A percentile compares a stretch with the other conserved stretches of the same genome.
phyloP scores from a whole-genome alignment of 2,888 invertebrate species.

The Pseudeuparius sepicola region DNA sequence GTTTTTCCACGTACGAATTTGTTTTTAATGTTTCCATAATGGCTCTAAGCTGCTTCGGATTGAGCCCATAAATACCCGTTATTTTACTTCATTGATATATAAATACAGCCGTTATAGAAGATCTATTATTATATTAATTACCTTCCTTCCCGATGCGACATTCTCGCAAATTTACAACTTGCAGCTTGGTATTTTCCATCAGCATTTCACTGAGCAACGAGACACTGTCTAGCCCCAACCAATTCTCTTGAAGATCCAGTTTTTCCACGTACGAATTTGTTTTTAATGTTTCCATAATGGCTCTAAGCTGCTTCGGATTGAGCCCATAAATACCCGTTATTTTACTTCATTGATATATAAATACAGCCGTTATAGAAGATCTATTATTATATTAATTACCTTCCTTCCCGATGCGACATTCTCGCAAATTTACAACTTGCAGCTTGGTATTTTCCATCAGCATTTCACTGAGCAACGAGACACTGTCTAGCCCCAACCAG shows the following conservation, averaged over 20 bases:
- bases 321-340: too few species aligned
- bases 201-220: conserved; percentile 36
- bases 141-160: conserved; percentile 39
- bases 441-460: conserved; percentile 35
- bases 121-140: too few species aligned
- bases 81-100: too few species aligned
- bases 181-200: conserved; percentile 33
- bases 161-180: conserved; percentile 34
- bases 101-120: too few species aligned
- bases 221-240: conserved; percentile 34
- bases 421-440: conserved; percentile 33
- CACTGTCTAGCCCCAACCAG: conserved; percentile 35
- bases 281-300: conserved; percentile 34
- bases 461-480: conserved; percentile 35
- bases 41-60: conserved; percentile 33
- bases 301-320: conserved; percentile 32
- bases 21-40: conserved; percentile 33
- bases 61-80: conserved; percentile 37
- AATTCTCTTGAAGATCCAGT: conserved; percentile 38
- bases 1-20: conserved; percentile 32
- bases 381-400: too few species aligned
- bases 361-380: too few species aligned
- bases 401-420: conserved; percentile 39
- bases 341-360: too few species aligned
- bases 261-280: conserved; percentile 33